Evolutionary conservation across 2,797 vertebrate genomes (phyloP), one percentile per base, ranked within the genome.

Genomic region (Xenops minutus): DNA sequence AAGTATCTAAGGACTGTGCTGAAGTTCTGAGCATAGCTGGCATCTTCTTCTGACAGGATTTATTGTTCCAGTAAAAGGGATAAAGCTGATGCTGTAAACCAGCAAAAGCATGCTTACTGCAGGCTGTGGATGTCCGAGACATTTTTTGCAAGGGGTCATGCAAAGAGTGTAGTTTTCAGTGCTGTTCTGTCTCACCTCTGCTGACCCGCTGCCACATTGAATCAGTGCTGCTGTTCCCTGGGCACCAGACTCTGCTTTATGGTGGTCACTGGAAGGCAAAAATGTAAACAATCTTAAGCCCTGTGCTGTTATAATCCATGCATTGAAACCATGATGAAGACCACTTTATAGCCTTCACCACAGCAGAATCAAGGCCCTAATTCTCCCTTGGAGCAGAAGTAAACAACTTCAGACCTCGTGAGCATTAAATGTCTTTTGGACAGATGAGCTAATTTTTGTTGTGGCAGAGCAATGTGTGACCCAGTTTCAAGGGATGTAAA

Each of bases 391-490:
- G 56, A 92, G 85, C 66, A 93, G 54, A 89, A 93, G 56, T 93
- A 96, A 96, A 92, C 80, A 93, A 34, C 34, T 79, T 93, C 62
- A 83, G 88, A 74, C 68, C 90, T 92, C 84, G 36, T 59, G 63
- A 95, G 91, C 56, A 77, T 88, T 94, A 85, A 74, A 69, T 72
- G 73, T 83, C 52, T 88, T 95, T 93, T 91, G 91, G 92, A 93
- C 90, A 92, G 77, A 86, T 89, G 86, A 92, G 67, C 78, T 79
- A 86, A 92, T 88, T 95, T 91, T 95, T 87, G 73, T 86, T 92
- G 93, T 85, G 76, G 73, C 83, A 86, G 75, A 96, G 56, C 63
- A 85, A 39, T 29, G 32, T 12, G 2, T 89, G 94, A 92, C 93
- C 88, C 73, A 84, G 51, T 92, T 96, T 85, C 49, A 88, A 71